A percentile compares a stretch with the other conserved stretches of the same genome.
These are phyloP conservation scores for Trachelus troglodyta DNA, from an alignment of 2,888 invertebrate genomes.

Conservation along the genomic window DNA sequence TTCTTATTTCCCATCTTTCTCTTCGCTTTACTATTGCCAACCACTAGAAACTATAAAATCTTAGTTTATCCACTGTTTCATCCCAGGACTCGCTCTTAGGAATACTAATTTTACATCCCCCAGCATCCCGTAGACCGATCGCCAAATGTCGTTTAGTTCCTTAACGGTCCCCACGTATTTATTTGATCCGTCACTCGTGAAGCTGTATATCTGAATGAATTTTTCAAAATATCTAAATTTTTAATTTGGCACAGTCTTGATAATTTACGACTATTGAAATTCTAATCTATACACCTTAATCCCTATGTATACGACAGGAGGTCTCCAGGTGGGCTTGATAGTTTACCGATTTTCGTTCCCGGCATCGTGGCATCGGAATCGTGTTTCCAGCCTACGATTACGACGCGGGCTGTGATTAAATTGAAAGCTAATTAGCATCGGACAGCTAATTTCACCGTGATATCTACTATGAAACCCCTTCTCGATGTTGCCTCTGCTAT, in stretches of 20 bases:
- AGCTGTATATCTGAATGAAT: not conserved
- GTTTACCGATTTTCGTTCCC: not conserved
- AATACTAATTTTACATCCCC: constrained; percentile 20
- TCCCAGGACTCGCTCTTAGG: constrained; percentile 12
- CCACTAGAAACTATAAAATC: constrained; percentile 27
- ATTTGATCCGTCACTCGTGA: not conserved
- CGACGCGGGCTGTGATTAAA: constrained; percentile 32
- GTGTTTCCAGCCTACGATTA: constrained; percentile 4
- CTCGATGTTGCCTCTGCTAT: constrained; percentile 8
- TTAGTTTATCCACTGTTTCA: constrained; percentile 21
- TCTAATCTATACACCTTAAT: not conserved
- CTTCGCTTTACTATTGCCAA: constrained; percentile 24
- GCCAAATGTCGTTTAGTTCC: not conserved
- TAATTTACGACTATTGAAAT: not conserved
- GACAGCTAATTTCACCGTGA: constrained; percentile 45
- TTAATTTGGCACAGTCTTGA: not conserved
- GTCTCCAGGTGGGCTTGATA: not conserved
- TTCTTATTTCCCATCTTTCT: constrained; percentile 11
- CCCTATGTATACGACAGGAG: not conserved
- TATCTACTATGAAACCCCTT: not conserved
- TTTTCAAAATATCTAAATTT: not conserved
- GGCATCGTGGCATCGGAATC: constrained; percentile 2
- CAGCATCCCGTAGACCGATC: not conserved
- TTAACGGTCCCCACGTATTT: not conserved
- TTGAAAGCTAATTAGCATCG: constrained; percentile 45